Evolutionary conservation across 2,888 invertebrate species (phyloP).

Genomic region (Morpho achilles): DNA sequence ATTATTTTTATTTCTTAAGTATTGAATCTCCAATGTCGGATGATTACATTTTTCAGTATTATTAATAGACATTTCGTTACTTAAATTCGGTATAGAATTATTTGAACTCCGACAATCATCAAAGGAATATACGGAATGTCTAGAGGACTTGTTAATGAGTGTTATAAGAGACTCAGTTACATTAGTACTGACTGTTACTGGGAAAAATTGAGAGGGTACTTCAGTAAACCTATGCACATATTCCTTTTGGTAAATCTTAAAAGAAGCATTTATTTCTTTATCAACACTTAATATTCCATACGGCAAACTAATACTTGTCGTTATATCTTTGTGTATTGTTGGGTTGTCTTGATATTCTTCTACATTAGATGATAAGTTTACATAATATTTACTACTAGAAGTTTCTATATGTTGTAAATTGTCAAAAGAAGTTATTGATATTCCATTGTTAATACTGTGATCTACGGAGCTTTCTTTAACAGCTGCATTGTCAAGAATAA

Average conservation of each 20-base stretch:
- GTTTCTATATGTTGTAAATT: slow-evolving; percentile 45
- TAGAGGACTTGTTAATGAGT: slow-evolving; percentile 42
- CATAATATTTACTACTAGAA: slow-evolving; percentile 42
- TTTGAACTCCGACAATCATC: slow-evolving; percentile 34
- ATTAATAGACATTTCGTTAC: slow-evolving; percentile 32
- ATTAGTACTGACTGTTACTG: slow-evolving; percentile 38
- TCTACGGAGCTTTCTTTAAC: slow-evolving; percentile 31
- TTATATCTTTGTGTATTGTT: slow-evolving; percentile 6
- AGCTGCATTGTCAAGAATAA: slow-evolving; percentile 38
- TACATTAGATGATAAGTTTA: slow-evolving; percentile 34
- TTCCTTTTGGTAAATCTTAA: slow-evolving; percentile 34
- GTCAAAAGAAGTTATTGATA: slow-evolving; percentile 47
- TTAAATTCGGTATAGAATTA: slow-evolving; percentile 31
- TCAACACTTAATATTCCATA: slow-evolving; percentile 35
- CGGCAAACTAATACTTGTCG: slow-evolving; percentile 8
- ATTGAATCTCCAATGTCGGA: not conserved
- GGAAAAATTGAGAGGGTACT: slow-evolving; percentile 42
- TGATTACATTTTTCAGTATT: slow-evolving; percentile 10
- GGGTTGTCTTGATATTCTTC: slow-evolving; percentile 22
- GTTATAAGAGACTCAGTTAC: slow-evolving; percentile 40
- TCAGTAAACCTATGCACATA: slow-evolving; percentile 43
- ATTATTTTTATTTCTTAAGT: slow-evolving; percentile 15
- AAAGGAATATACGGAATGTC: slow-evolving; percentile 39
- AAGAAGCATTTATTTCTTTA: slow-evolving; percentile 46
- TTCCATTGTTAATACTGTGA: slow-evolving; percentile 33